Percentiles rank a stretch among this genome's conserved stretches.
Evolutionary conservation across 2,113 vertebrate genomes (phyloP).

Genomic region (Bombycilla garrulus): DNA sequence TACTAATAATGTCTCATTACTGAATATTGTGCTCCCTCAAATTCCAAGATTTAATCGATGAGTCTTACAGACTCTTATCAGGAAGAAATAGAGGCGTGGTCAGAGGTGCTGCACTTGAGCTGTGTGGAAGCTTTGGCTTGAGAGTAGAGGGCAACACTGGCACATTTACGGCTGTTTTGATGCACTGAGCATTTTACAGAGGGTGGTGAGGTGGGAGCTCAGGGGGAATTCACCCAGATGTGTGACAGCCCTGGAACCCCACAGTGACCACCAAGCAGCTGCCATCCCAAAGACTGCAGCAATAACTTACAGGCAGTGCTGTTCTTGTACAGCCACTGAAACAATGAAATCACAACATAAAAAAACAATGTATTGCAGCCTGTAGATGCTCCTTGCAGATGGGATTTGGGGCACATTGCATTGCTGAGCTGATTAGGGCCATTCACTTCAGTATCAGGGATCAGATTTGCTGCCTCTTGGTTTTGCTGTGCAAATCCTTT

Average conservation of each 20-base stretch:
- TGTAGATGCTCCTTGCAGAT: fast-evolving
- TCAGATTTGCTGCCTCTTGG: neutral
- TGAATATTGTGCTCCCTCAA: neutral
- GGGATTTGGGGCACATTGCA: neutral
- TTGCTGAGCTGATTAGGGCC: neutral
- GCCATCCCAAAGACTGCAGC: neutral
- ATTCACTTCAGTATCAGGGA: neutral
- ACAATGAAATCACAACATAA: neutral
- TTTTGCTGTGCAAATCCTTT: neutral
- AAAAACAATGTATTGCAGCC: neutral
- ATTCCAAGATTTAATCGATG: neutral
- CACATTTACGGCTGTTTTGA: neutral
- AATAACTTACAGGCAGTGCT: neutral
- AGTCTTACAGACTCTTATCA: neutral
- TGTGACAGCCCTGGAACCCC: neutral
- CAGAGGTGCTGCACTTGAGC: neutral
- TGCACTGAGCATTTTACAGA: neutral
- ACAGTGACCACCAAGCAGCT: neutral
- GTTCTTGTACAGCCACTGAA: neutral
- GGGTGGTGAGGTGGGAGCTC: neutral
- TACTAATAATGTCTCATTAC: neutral
- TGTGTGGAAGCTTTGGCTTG: neutral
- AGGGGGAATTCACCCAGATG: fast-evolving
- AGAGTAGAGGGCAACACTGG: neutral
- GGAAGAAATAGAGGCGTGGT: neutral